Evolutionary conservation across 2,797 vertebrate species (phyloP).

Genomic region (Philypnodon macrostomus): DNA sequence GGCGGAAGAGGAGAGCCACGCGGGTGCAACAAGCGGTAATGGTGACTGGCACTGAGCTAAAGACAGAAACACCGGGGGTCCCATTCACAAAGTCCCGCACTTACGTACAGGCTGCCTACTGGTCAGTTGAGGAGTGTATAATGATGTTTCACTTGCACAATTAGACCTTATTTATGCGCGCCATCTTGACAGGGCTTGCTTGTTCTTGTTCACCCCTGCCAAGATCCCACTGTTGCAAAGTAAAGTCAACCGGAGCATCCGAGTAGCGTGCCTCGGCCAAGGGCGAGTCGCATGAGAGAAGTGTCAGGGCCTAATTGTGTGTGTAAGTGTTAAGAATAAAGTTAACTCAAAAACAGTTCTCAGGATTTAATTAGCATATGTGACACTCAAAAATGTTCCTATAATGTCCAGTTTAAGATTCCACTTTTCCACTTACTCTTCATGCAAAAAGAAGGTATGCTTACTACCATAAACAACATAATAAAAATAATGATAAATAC

Average conservation of each 20-base stretch:
- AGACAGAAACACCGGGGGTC: conserved; percentile 51
- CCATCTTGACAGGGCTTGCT: conserved; percentile 26
- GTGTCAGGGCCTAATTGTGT: background rate
- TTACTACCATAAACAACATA: background rate
- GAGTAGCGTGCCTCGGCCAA: background rate
- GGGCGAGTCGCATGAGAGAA: background rate
- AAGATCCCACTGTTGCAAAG: conserved; percentile 8
- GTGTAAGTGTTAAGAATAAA: conserved; percentile 1
- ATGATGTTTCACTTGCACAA: conserved; percentile 36
- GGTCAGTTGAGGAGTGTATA: conserved; percentile 45
- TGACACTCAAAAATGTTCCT: background rate
- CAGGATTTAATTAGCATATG: conserved; percentile 6
- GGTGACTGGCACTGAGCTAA: conserved; percentile 62
- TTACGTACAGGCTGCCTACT: conserved; percentile 25
- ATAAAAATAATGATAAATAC: no score
- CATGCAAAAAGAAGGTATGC: background rate
- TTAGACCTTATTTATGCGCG: conserved; percentile 23
- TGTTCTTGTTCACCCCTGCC: conserved; percentile 14
- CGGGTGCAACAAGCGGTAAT: conserved; percentile 58
- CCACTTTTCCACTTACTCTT: background rate
- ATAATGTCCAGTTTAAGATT: background rate
- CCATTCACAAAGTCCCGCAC: conserved; percentile 34
- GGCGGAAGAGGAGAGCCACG: conserved; percentile 57
- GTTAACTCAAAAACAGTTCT: background rate
- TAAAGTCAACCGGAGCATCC: background rate